These are phyloP conservation scores for Nycticebus coucang DNA, from an alignment of 2,113 vertebrate species.

Conservation along the genomic window DNA sequence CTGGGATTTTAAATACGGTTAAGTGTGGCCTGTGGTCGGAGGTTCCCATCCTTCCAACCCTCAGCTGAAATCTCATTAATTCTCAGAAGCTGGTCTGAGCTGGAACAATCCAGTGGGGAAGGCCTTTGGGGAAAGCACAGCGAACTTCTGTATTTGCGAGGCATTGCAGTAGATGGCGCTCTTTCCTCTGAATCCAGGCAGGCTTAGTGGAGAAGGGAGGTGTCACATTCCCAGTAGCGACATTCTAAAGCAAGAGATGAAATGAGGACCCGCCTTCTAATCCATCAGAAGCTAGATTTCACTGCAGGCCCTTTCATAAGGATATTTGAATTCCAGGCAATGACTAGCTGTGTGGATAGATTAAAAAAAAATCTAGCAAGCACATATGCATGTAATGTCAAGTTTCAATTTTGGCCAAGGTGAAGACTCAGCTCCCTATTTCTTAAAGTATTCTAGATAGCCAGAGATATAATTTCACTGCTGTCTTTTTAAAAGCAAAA, in stretches of 20 bases:
- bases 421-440: background rate
- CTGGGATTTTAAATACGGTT: constrained; percentile 68
- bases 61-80: constrained; percentile 61
- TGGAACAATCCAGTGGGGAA: background rate
- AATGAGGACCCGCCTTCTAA: constrained; percentile 5
- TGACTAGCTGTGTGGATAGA: constrained; percentile 24
- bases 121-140: background rate
- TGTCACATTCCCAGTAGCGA: background rate
- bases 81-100: constrained; percentile 28
- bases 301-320: background rate
- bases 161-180: constrained; percentile 47
- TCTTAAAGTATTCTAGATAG: background rate
- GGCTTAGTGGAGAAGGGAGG: background rate
- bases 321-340: constrained; percentile 43
- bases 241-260: background rate
- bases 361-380: constrained; percentile 14
- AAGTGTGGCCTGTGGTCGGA: constrained; percentile 50
- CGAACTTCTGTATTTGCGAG: background rate
- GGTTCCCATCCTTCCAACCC: background rate
- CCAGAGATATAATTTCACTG: background rate
- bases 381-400: background rate
- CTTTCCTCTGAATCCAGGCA: constrained; percentile 18
- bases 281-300: constrained; percentile 50
- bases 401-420: constrained; percentile 8
- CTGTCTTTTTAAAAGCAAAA: constrained; percentile 30